Percentiles rank a stretch among this genome's conserved stretches.
Conservation (phyloP, 2,888 invertebrate genomes). For the Danaus chrysippus region DNA sequence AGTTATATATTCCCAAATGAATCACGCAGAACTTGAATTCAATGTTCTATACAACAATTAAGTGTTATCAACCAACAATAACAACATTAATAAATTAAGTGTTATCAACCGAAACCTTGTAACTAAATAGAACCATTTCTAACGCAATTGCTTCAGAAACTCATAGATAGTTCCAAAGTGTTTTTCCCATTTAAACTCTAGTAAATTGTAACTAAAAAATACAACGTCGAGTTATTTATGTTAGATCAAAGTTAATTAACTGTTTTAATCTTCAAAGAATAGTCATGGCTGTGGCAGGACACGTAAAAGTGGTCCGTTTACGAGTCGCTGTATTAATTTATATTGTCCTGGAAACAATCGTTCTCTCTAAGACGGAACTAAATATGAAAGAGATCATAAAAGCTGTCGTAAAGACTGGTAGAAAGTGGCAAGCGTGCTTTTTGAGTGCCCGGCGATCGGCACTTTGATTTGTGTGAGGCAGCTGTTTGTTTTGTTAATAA, state of each 20-base stretch:
- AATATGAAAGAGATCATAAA: conserved; percentile 74
- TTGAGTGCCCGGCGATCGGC: conserved; percentile 57
- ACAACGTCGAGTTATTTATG: conserved; percentile 49
- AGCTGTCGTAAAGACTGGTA: conserved; percentile 63
- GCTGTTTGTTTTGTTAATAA: conserved; percentile 75
- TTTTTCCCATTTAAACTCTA: conserved; percentile 42
- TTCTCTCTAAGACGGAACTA: conserved; percentile 48
- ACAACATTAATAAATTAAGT: conserved; percentile 18
- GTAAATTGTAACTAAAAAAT: conserved; percentile 34
- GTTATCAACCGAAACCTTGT: conserved; percentile 30
- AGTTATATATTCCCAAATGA: conserved; percentile 21
- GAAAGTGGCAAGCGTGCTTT: conserved; percentile 56
- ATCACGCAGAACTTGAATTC: conserved; percentile 11
- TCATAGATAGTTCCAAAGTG: conserved; percentile 4
- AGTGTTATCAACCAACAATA: conserved; percentile 21
- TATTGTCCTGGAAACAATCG: conserved; percentile 71
- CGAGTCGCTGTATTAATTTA: conserved; percentile 65
- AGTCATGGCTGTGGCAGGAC: conserved; percentile 52
- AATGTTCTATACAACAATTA: conserved; percentile 17
- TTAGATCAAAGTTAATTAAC: conserved; percentile 61
- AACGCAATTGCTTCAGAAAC: conserved; percentile 44
- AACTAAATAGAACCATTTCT: conserved; percentile 58
- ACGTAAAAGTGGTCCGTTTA: conserved; percentile 61
- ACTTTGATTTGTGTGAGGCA: conserved; percentile 76
- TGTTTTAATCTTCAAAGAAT: conserved; percentile 61